Percentiles rank a stretch among this genome's conserved stretches.
Evolutionary conservation across 2,888 invertebrate genomes (phyloP).

Genomic region (Capitulum mitella): DNA sequence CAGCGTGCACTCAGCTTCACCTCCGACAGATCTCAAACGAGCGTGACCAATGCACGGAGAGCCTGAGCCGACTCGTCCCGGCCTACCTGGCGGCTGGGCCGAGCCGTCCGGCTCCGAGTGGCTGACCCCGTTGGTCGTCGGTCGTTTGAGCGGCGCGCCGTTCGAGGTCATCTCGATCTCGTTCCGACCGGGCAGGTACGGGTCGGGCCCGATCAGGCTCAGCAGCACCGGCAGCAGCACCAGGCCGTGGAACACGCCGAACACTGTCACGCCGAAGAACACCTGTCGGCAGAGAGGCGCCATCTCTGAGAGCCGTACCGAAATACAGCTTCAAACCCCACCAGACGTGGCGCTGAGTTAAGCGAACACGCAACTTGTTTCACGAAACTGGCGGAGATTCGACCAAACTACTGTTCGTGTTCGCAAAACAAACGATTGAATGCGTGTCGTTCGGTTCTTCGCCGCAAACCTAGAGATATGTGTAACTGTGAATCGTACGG

Average conservation of each 20-base stretch:
- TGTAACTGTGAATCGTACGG: too few species aligned
- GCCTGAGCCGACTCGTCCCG: too few species aligned
- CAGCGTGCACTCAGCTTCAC: not conserved
- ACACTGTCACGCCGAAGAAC: slow-evolving; percentile 43
- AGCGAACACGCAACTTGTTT: too few species aligned
- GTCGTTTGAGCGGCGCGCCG: not conserved
- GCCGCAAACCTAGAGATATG: too few species aligned
- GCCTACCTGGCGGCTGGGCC: not conserved
- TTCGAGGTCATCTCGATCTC: not conserved
- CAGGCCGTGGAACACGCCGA: slow-evolving; percentile 44
- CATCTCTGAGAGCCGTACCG: not conserved
- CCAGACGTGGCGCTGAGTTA: too few species aligned
- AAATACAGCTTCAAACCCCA: not conserved
- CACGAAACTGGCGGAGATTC: too few species aligned
- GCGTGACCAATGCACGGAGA: too few species aligned
- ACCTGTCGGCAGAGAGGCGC: slow-evolving; percentile 40
- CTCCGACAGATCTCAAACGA: not conserved
- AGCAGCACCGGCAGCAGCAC: slow-evolving; percentile 43
- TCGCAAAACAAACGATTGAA: too few species aligned
- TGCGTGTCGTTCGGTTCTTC: too few species aligned
- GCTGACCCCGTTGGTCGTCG: not conserved
- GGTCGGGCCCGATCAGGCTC: slow-evolving; percentile 42
- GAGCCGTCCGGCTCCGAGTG: not conserved
- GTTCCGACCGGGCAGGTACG: slow-evolving; percentile 25
- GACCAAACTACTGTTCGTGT: too few species aligned